A percentile compares a stretch with the other conserved stretches of the same genome.
phyloP scores from a whole-genome alignment of 1,140 invertebrate species.

The Drosophila punjabiensis region DNA sequence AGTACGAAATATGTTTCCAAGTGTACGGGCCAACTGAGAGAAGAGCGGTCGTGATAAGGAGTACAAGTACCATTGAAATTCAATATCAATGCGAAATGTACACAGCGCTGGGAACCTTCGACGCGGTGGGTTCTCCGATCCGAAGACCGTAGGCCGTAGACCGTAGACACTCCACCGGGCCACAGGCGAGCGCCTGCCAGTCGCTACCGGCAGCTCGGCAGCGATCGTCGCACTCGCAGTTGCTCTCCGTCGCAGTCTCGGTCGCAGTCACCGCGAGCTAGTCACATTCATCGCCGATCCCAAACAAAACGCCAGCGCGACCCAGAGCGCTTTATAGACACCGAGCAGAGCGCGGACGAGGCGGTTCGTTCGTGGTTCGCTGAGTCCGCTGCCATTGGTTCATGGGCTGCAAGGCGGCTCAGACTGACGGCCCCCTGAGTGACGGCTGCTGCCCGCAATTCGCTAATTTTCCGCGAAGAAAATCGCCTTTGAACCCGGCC shows the following conservation, averaged over 20 bases:
- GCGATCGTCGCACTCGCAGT: conserved; percentile 48
- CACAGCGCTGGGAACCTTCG: conserved; percentile 46
- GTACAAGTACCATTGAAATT: conserved; percentile 59
- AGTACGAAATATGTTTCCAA: not conserved
- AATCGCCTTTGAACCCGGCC: conserved; percentile 47
- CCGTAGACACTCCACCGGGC: conserved; percentile 18
- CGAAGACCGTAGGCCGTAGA: conserved; percentile 36
- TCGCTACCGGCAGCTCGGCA: conserved; percentile 53
- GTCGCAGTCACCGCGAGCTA: conserved; percentile 29
- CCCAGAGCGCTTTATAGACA: conserved; percentile 62
- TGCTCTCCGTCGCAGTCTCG: conserved; percentile 34
- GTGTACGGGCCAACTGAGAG: conserved; percentile 19
- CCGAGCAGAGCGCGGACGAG: conserved; percentile 54
- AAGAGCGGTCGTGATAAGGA: conserved; percentile 33
- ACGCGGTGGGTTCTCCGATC: conserved; percentile 45
- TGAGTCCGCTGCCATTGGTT: conserved; percentile 33
- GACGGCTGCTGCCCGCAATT: conserved; percentile 24
- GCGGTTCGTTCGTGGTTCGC: conserved; percentile 57
- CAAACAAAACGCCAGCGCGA: conserved; percentile 71
- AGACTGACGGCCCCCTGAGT: conserved; percentile 34
- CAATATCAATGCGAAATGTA: conserved; percentile 76
- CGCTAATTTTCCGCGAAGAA: conserved; percentile 26
- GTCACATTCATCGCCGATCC: conserved; percentile 50
- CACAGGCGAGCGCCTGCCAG: conserved; percentile 24
- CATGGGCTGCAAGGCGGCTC: conserved; percentile 24